These are phyloP conservation scores for Lates japonicus DNA, from an alignment of 2,797 vertebrate species.

Conservation along the genomic window DNA sequence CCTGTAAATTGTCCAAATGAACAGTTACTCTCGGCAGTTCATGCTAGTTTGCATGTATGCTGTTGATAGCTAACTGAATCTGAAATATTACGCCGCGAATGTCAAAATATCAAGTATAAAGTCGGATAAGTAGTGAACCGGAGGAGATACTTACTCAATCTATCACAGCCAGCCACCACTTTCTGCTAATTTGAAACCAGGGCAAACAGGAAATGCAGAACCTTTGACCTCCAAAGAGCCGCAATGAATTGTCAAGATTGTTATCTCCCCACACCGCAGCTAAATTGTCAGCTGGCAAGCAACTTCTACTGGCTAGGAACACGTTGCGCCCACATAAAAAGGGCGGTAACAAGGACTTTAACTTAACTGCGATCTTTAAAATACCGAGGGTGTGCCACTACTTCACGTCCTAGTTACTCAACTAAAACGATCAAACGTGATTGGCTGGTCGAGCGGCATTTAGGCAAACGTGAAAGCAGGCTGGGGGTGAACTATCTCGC, in stretches of 20 bases:
- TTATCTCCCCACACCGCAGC: accelerated
- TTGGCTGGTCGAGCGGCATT: accelerated
- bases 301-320: neutral
- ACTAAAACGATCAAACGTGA: neutral
- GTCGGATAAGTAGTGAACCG: neutral
- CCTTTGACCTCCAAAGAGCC: conserved; percentile 1
- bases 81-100: neutral
- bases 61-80: neutral
- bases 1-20: neutral
- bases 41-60: conserved; percentile 4
- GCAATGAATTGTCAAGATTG: neutral
- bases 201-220: conserved; percentile 19
- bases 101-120: neutral
- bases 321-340: accelerated
- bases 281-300: accelerated
- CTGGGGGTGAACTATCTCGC: neutral
- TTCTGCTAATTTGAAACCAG: neutral
- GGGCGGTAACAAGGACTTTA: accelerated
- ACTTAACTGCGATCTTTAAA: neutral
- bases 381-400: accelerated
- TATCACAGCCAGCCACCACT: neutral
- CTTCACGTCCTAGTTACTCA: neutral
- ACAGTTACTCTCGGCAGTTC: neutral
- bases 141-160: conserved; percentile 21
- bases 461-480: neutral